Evolutionary conservation across 2,797 vertebrate species (phyloP).

Genomic region (Melopsittacus undulatus): DNA sequence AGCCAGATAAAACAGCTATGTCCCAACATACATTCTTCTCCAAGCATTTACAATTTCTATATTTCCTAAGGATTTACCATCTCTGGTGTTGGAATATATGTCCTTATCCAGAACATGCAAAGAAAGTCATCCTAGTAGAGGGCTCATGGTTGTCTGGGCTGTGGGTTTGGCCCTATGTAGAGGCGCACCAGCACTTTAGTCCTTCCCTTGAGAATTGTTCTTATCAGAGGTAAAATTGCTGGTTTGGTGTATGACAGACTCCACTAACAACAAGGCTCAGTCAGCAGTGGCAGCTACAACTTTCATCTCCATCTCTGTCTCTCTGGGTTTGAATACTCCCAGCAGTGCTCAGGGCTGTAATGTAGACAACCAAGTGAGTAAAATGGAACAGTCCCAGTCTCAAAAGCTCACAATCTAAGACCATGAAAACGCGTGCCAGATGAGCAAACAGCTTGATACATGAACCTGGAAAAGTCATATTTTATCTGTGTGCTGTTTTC

Average conservation of each 20-base stretch:
- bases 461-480: neutral
- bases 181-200: neutral
- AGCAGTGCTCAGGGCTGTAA: neutral
- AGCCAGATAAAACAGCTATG: neutral
- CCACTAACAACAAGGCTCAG: neutral
- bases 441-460: neutral
- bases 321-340: neutral
- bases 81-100: neutral
- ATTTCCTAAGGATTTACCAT: neutral
- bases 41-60: neutral
- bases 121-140: neutral
- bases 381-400: neutral
- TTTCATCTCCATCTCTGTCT: neutral
- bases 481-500: neutral
- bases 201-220: neutral
- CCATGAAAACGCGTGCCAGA: neutral
- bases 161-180: neutral
- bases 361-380: neutral
- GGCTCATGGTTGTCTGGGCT: fast-evolving
- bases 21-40: neutral
- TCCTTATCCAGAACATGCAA: neutral
- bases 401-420: fast-evolving
- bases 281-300: neutral
- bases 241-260: neutral
- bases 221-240: neutral